Conservation (phyloP, 2,888 invertebrate species). For the Tiliacea citrago region DNA sequence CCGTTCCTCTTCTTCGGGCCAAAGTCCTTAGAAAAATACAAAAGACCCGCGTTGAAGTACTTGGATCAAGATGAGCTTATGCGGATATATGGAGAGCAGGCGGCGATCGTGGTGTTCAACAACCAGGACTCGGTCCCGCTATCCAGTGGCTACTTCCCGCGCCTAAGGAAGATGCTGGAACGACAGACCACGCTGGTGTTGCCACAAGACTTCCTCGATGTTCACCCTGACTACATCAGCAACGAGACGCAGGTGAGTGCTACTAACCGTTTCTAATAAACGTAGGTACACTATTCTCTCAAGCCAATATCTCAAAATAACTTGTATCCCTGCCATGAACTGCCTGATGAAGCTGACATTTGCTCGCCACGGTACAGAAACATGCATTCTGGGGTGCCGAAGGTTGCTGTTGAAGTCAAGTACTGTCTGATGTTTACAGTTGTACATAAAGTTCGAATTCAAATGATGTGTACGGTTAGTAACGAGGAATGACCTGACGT, state of each 20-base stretch:
- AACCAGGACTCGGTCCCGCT: slow-evolving; percentile 90
- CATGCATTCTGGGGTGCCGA: no score
- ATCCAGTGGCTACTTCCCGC: slow-evolving; percentile 89
- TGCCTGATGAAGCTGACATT: neutral
- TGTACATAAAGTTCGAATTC: neutral
- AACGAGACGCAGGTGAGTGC: slow-evolving; percentile 90
- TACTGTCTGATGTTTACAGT: neutral
- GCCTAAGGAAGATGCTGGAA: slow-evolving; percentile 90
- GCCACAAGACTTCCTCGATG: slow-evolving; percentile 90
- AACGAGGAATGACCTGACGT: no score
- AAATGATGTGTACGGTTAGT: no score
- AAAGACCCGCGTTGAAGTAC: slow-evolving; percentile 88
- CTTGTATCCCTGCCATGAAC: neutral
- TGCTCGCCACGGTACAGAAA: neutral
- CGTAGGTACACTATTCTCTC: neutral
- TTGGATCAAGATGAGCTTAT: slow-evolving; percentile 90
- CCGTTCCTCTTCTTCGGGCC: slow-evolving; percentile 92
- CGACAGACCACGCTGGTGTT: slow-evolving; percentile 88
- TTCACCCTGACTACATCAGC: slow-evolving; percentile 91
- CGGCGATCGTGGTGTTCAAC: slow-evolving; percentile 91
- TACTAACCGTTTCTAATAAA: neutral
- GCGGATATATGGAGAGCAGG: slow-evolving; percentile 90
- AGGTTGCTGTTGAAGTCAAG: neutral
- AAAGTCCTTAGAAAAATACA: slow-evolving; percentile 85
- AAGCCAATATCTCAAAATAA: neutral